Evolutionary conservation across 2,888 invertebrate species (phyloP).

Genomic region (Dexiosoma caninum): DNA sequence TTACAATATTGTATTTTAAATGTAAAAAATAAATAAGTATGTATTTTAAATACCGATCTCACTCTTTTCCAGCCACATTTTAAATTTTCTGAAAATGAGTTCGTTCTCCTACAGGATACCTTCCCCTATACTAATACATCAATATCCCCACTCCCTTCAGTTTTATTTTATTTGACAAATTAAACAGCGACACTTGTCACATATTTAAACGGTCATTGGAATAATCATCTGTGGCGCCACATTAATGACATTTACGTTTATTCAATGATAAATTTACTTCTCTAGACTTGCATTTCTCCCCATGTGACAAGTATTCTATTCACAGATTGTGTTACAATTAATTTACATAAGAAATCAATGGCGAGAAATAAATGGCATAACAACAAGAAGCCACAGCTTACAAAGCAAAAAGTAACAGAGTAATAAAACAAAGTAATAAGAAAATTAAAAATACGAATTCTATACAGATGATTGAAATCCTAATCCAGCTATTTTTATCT

Average conservation of each 20-base stretch:
- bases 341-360: constrained; percentile 59
- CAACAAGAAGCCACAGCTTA: constrained; percentile 30
- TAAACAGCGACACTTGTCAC: constrained; percentile 42
- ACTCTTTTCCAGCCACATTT: no score
- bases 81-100: no score
- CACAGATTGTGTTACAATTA: constrained; percentile 43
- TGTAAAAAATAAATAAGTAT: no score
- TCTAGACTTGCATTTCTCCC: not conserved
- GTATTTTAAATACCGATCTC: no score
- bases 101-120: not conserved
- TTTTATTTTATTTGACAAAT: constrained; percentile 14
- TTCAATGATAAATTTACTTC: constrained; percentile 16
- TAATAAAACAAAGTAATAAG: not conserved
- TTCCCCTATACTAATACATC: not conserved
- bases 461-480: not conserved
- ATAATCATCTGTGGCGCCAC: constrained; percentile 48
- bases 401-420: constrained; percentile 3
- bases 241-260: constrained; percentile 30
- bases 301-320: not conserved
- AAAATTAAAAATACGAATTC: no score
- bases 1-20: no score
- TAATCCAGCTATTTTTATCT: not conserved
- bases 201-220: constrained; percentile 13
- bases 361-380: constrained; percentile 1
- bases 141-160: constrained; percentile 1